phyloP scores from a whole-genome alignment of 35 echinoderm and acorn worm genomes.

The Lytechinus pictus region DNA sequence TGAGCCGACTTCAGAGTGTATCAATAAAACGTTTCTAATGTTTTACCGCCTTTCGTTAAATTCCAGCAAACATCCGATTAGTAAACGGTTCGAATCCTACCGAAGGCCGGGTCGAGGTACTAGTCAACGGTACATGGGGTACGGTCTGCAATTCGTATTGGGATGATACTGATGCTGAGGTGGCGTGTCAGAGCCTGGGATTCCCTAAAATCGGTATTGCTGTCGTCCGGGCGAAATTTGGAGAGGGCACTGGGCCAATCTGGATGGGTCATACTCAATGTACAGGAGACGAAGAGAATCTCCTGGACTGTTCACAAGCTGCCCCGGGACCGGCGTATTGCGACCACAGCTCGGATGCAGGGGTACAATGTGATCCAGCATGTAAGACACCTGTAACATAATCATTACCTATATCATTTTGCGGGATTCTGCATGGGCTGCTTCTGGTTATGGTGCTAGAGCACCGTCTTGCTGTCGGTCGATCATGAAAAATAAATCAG shows the following conservation, averaged over 20 bases:
- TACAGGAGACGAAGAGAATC: neutral
- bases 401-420: too few relatives aligned
- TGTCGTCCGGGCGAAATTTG: neutral
- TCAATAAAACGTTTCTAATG: too few relatives aligned
- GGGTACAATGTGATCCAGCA: neutral
- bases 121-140: neutral
- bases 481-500: too few relatives aligned
- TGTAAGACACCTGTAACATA: neutral
- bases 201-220: neutral
- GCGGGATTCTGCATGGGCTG: too few relatives aligned
- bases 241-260: neutral
- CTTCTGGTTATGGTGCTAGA: too few relatives aligned
- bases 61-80: neutral
- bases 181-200: neutral
- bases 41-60: neutral
- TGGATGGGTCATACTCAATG: neutral
- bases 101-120: neutral
- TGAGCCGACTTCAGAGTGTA: too few relatives aligned
- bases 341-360: neutral
- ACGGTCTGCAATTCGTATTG: neutral
- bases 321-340: neutral
- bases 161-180: neutral
- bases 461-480: too few relatives aligned
- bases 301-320: neutral
- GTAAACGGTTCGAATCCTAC: neutral